Percentiles rank a stretch among this genome's conserved stretches.
phyloP scores from a whole-genome alignment of 2,113 vertebrate species.

The Pipa parva region DNA sequence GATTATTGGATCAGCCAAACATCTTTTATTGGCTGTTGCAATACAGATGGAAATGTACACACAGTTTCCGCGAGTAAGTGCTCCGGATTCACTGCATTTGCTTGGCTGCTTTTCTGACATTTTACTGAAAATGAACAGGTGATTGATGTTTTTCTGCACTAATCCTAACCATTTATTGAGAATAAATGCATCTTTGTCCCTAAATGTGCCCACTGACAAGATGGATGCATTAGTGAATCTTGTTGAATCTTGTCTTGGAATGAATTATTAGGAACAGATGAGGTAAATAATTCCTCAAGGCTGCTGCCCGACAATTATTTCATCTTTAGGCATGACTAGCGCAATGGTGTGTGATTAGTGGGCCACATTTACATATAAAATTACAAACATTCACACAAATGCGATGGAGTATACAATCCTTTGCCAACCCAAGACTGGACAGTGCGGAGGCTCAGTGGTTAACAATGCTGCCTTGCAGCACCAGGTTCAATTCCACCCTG shows the following conservation, averaged over 20 bases:
- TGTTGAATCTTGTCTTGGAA: too few species aligned
- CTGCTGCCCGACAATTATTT: background rate
- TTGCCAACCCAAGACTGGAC: too few species aligned
- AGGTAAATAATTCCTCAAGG: background rate
- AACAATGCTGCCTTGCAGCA: too few species aligned
- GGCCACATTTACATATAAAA: too few species aligned
- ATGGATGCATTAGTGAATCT: background rate
- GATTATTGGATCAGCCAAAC: too few species aligned
- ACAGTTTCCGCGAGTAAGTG: too few species aligned
- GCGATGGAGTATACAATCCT: too few species aligned
- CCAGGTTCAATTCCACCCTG: background rate
- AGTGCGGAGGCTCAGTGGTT: too few species aligned
- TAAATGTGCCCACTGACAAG: background rate
- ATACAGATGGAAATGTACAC: too few species aligned
- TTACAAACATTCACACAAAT: too few species aligned
- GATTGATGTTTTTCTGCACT: background rate
- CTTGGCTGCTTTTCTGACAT: background rate
- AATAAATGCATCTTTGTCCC: background rate
- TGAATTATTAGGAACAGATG: background rate
- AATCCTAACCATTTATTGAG: background rate
- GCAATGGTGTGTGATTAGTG: background rate
- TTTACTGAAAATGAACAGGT: background rate
- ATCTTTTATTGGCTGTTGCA: too few species aligned
- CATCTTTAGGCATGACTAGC: background rate
- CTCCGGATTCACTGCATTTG: too few species aligned